Base-by-base conservation (phyloP, 2,888 invertebrate genomes). In the Dolomedes plantarius region DNA sequence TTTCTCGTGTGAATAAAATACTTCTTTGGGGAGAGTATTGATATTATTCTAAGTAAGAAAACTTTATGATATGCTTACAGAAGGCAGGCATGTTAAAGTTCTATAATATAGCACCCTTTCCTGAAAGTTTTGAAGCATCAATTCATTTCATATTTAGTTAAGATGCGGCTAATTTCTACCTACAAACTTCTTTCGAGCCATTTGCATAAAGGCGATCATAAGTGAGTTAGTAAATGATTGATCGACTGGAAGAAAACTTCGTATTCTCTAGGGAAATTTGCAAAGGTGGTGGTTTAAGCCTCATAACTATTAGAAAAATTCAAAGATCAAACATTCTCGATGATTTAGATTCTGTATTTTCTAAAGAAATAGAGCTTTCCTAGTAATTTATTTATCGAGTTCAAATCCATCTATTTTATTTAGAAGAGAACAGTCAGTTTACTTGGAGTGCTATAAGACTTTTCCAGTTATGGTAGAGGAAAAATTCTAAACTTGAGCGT, bases 151-250 rank as follows among this genome's bases (percentile, higher is more conserved):
- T 56, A 23, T 56, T 56, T 23, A 56, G 56, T 23, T 6, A 56
- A 56, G 56, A 23, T 56, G 56, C 56, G 56, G 56, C 56, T 56
- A 56, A 56, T 56, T 56, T 56, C 23, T 16, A 23, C 13, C 19
- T 23, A 5, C 36, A 23, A 56, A 56, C 56, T 56, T 56, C 56
- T 56, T 56, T 23, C 56, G 23, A 11, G 6, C 13, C 23, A 56
- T 56, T 56, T 56, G 56, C 56, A 56, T 56, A 56, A 56, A 56
- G 23, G 56, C 56, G 56, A 56, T 56, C 56, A 56, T 56, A 56
- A 56, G 56, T 56, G 23, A 56, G 56, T 56, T 56, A 56, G 56
- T 16, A 56, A 56, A 56, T 56, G 56, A 56, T 56, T 56, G 56
- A 56, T 56, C 16, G 56, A 16, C 56, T 16, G 56, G 56, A 23